These are phyloP conservation scores for Tragelaphus scriptus DNA, from an alignment of 2,113 vertebrate species.

Conservation along the genomic window DNA sequence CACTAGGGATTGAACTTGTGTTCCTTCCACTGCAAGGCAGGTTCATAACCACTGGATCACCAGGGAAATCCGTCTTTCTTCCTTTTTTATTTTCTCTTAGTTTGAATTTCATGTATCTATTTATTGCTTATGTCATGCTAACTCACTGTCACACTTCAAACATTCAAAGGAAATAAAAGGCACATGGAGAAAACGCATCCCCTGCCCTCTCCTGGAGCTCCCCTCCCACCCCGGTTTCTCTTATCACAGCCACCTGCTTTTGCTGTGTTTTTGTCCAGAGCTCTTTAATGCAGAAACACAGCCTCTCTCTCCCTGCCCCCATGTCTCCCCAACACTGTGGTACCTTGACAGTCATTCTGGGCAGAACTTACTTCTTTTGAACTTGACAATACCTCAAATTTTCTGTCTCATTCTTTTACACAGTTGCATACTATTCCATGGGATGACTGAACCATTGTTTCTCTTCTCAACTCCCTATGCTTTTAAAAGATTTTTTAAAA, in stretches of 20 bases:
- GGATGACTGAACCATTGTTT: neutral
- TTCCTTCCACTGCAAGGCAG: neutral
- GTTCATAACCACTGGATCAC: neutral
- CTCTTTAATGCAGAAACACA: neutral
- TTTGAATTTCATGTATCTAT: neutral
- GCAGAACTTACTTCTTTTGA: neutral
- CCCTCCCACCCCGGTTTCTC: neutral
- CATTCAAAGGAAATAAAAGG: neutral
- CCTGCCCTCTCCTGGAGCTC: neutral
- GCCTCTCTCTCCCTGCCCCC: accelerated
- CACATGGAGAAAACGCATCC: neutral
- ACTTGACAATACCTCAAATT: neutral
- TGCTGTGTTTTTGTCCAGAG: neutral
- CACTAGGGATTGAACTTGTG: neutral
- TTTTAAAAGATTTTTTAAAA: accelerated
- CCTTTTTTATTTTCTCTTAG: neutral
- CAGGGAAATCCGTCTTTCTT: neutral
- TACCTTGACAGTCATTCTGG: neutral
- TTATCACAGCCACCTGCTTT: neutral
- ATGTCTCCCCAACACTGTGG: neutral
- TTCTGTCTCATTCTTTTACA: neutral
- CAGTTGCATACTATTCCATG: neutral
- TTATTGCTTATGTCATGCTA: neutral
- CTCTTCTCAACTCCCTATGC: neutral
- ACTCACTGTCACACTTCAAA: neutral